Conservation (phyloP, 2,113 vertebrate species). For the Tonatia bakeri region DNA sequence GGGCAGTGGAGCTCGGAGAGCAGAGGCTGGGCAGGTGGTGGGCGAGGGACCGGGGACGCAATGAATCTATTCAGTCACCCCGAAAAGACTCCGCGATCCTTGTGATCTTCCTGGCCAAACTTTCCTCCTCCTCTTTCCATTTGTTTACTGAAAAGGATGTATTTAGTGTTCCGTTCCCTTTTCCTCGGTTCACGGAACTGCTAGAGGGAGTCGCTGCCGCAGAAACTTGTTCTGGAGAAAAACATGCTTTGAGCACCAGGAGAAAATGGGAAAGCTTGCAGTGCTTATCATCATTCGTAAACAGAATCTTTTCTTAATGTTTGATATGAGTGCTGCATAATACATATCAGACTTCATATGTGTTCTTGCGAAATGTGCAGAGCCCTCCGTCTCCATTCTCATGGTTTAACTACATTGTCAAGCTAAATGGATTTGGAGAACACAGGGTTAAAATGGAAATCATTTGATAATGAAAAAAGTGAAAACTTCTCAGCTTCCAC, state of each 20-base stretch:
- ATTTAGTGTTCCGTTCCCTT: background rate
- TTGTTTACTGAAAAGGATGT: background rate
- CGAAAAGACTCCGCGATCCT: background rate
- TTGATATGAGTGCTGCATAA: background rate
- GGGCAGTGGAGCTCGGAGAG: background rate
- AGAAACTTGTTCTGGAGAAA: constrained; percentile 37
- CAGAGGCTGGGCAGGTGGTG: background rate
- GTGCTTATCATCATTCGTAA: background rate
- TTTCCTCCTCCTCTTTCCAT: background rate
- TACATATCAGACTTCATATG: background rate
- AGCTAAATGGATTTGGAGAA: background rate
- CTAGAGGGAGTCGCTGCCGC: constrained; percentile 31
- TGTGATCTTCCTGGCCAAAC: constrained; percentile 24
- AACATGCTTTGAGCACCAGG: background rate
- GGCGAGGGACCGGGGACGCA: background rate
- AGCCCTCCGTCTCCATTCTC: background rate
- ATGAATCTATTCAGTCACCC: background rate
- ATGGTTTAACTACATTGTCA: background rate
- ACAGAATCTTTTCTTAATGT: background rate
- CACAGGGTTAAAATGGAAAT: background rate
- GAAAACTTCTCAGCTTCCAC: constrained; percentile 7
- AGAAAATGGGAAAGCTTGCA: background rate
- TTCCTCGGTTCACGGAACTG: background rate
- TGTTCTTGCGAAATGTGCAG: background rate
- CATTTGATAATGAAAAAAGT: background rate